Percentiles rank a stretch among this genome's conserved stretches.
Conservation (phyloP, 2,797 vertebrate genomes). For the Coracias cyanogaster region DNA sequence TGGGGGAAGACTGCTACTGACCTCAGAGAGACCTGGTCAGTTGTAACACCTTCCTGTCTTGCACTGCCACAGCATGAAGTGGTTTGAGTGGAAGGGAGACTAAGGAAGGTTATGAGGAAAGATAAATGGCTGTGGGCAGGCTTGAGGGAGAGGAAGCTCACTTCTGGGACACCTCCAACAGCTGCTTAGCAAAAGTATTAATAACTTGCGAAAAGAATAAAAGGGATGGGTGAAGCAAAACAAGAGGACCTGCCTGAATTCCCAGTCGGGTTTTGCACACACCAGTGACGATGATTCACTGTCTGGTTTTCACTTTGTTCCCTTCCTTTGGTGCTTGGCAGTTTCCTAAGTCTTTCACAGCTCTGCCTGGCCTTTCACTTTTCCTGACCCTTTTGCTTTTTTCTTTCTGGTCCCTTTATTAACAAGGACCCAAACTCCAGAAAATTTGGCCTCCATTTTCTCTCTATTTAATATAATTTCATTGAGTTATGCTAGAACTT, state of each 20-base stretch:
- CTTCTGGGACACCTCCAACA: background rate
- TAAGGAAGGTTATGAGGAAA: background rate
- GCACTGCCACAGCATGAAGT: accelerated
- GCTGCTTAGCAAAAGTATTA: slow-evolving; percentile 13
- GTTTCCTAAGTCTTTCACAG: background rate
- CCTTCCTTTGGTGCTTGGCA: background rate
- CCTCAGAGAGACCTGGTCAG: background rate
- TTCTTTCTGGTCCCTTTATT: slow-evolving; percentile 1
- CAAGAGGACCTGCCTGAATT: slow-evolving; percentile 65
- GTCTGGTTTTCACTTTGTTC: slow-evolving; percentile 73
- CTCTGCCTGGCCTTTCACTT: slow-evolving; percentile 6
- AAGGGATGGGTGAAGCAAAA: slow-evolving; percentile 53
- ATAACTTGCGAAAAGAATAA: slow-evolving; percentile 11
- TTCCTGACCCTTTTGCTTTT: background rate
- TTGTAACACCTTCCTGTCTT: background rate
- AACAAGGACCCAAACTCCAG: background rate
- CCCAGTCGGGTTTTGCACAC: slow-evolving; percentile 69
- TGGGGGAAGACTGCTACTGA: background rate
- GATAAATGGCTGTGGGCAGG: background rate
- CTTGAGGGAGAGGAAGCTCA: background rate
- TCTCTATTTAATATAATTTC: background rate
- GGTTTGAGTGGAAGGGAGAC: background rate
- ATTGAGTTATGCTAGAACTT: background rate
- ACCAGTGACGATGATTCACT: slow-evolving; percentile 70
- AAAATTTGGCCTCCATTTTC: background rate